A percentile compares a stretch with the other conserved stretches of the same genome.
Evolutionary conservation across 2,888 invertebrate genomes (phyloP).

Genomic region (Xanthorhoe spadicearia): DNA sequence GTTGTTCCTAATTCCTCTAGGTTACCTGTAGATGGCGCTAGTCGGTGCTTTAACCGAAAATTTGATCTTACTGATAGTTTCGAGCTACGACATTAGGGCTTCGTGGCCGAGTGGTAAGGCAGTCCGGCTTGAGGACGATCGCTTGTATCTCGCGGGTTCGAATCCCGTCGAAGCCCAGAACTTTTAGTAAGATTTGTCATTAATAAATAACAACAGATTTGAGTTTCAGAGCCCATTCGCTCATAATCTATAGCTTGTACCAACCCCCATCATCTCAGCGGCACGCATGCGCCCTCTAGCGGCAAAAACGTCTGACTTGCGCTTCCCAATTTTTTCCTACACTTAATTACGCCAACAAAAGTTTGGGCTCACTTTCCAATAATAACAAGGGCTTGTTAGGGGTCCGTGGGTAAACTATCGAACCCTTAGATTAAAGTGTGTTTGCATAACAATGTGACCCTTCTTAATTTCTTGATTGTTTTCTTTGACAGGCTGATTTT

Average conservation of each 20-base stretch:
- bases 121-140: too few relatives aligned
- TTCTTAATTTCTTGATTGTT: constrained; percentile 39
- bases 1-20: too few relatives aligned
- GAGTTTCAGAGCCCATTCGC: not conserved
- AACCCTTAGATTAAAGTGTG: constrained; percentile 30
- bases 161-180: too few relatives aligned
- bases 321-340: constrained; percentile 68
- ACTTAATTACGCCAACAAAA: constrained; percentile 64
- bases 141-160: too few relatives aligned
- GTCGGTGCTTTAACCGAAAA: too few relatives aligned
- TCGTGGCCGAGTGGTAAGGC: too few relatives aligned
- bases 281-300: constrained; percentile 67
- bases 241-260: constrained; percentile 38
- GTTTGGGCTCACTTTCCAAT: constrained; percentile 53
- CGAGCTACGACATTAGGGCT: too few relatives aligned
- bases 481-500: constrained; percentile 36
- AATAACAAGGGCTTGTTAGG: constrained; percentile 52
- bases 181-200: too few relatives aligned
- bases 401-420: constrained; percentile 41
- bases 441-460: constrained; percentile 39
- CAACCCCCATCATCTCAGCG: constrained; percentile 44
- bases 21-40: too few relatives aligned
- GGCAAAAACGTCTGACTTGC: constrained; percentile 73
- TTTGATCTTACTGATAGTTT: too few relatives aligned
- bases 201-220: too few relatives aligned